Evolutionary conservation across 1,140 invertebrate species (phyloP), one percentile per base, ranked within the genome.

Genomic region (Rhopalosiphum maidis): DNA sequence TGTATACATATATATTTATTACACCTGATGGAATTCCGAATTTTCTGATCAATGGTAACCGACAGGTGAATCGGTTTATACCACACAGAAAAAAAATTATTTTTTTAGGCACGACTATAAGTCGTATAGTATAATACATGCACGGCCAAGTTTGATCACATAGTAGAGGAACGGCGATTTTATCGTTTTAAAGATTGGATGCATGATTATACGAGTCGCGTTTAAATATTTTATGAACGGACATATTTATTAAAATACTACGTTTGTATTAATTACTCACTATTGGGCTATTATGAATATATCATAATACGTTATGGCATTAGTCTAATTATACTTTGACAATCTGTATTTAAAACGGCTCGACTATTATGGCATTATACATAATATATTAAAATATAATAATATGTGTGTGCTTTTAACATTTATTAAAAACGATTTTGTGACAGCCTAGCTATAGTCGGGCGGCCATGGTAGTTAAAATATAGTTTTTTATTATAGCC

Each of bases 401-500:
- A 37, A 90, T 51, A 25, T 37, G 35, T 6, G 41, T 11, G 83
- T 54, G 15, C 6, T 18, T 60, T 90, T 90, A 89, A 54, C 21
- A 68, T 46, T 46, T 77, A 35, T 77, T 91, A 41, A 25, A 43
- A 15, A 91, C 25, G 35, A 8, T 91, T 77, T 77, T 41, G 11
- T 43, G 2, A 68, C 41, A 37, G n/a, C 37, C 5, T n/a, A 43
- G 15, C 5, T 35, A 21, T 3, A 68, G 60, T n/a, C 18, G 46
- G 21, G 1, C 41, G 46, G 68, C 68, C 35, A 35, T 83, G 22
- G 22, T 48, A n/a, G 43, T 48, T 92, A 37, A 92, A 85, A 37
- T 83, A 85, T 85, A 35, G 48, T 25, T 86, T 85, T 93, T 93
- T 86, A 54, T 93, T 18, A 8, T 30, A 21, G 22, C 35, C 77